Evolutionary conservation across 2,113 vertebrate species (phyloP).

Genomic region (Eulemur macaco): DNA sequence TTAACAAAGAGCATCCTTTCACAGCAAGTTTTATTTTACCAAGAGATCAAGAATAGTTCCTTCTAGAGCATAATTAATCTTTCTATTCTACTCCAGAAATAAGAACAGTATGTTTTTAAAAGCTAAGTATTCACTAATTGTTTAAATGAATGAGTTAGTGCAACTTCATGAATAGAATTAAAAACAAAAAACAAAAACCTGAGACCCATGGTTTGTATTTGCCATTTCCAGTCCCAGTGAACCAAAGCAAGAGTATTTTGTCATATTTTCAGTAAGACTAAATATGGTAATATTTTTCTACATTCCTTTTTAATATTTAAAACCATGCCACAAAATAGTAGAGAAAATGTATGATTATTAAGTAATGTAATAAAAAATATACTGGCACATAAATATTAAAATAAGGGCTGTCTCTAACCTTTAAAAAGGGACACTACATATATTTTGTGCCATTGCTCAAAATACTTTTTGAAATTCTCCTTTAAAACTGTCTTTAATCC

Average conservation of each 20-base stretch:
- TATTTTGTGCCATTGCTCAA: not conserved
- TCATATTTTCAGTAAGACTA: not conserved
- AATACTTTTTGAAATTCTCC: not conserved
- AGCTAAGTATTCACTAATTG: not conserved
- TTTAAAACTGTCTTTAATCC: not conserved
- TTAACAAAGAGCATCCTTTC: not conserved
- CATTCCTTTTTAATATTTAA: not conserved
- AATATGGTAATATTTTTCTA: not conserved
- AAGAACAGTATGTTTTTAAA: not conserved
- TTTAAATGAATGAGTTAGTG: conserved; percentile 13
- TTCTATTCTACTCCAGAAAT: not conserved
- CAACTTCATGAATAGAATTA: not conserved
- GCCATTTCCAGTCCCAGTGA: not conserved
- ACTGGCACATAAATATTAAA: not conserved
- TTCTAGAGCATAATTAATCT: conserved; percentile 8
- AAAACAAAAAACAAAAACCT: not conserved
- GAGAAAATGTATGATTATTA: not conserved
- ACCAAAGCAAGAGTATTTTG: not conserved
- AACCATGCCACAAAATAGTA: not conserved
- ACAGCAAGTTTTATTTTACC: not conserved
- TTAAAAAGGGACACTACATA: not conserved
- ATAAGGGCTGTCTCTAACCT: not conserved
- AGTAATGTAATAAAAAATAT: not conserved
- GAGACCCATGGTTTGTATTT: not conserved
- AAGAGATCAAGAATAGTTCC: not conserved